phyloP scores from a whole-genome alignment of 2,113 vertebrate genomes.

The Promerops cafer region DNA sequence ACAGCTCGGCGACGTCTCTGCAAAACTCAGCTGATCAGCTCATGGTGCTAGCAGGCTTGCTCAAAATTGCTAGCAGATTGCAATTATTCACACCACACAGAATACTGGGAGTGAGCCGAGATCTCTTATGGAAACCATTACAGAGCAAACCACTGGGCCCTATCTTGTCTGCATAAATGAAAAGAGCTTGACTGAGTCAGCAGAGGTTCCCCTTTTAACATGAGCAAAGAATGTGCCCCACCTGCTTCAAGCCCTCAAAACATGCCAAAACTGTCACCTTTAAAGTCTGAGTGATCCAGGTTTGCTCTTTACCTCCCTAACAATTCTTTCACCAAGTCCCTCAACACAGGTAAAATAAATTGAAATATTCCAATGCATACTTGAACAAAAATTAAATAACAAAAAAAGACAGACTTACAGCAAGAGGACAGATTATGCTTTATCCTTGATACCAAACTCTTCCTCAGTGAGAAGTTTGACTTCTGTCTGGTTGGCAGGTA shows the following conservation, averaged over 20 bases:
- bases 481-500: neutral
- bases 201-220: neutral
- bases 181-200: neutral
- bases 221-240: neutral
- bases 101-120: neutral
- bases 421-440: neutral
- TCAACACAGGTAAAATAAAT: neutral
- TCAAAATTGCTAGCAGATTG: constrained; percentile 36
- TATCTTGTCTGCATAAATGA: neutral
- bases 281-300: neutral
- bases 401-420: neutral
- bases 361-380: neutral
- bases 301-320: neutral
- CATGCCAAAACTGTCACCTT: neutral
- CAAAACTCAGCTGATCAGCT: neutral
- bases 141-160: neutral
- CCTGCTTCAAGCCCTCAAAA: neutral
- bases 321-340: neutral
- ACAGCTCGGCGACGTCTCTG: rapidly evolving
- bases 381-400: neutral
- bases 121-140: constrained; percentile 33
- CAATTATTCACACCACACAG: neutral
- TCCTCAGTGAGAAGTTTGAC: neutral
- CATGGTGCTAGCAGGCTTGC: neutral
- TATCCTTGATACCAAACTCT: neutral